Percentiles rank a stretch among this genome's conserved stretches.
Evolutionary conservation across 1,140 invertebrate species (phyloP).

Genomic region (Drosophila lini): DNA sequence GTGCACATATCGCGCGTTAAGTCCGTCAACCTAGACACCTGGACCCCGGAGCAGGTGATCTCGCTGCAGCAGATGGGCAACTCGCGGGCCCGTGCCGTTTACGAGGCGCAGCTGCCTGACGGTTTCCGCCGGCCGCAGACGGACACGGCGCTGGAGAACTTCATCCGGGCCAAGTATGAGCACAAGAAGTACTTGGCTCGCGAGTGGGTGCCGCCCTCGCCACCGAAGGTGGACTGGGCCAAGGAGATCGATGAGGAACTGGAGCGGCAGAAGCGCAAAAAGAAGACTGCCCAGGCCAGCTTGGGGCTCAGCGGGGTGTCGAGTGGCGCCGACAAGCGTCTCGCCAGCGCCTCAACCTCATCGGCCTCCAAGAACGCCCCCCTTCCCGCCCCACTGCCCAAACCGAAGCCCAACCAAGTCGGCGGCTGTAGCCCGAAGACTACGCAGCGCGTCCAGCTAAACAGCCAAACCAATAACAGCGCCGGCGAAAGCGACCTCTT

Average conservation of each 20-base stretch:
- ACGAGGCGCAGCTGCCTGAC: constrained; percentile 98
- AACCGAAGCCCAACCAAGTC: constrained; percentile 80
- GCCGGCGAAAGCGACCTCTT: constrained; percentile 85
- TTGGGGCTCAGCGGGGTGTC: constrained; percentile 61
- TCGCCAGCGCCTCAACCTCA: constrained; percentile 29
- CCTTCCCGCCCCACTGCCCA: constrained; percentile 85
- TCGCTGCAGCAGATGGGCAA: constrained; percentile 98
- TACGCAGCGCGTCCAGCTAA: constrained; percentile 81
- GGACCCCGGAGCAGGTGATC: constrained; percentile 99
- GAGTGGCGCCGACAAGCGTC: constrained; percentile 71
- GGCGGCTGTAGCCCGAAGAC: constrained; percentile 89
- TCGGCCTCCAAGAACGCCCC: constrained; percentile 59
- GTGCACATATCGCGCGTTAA: constrained; percentile 99
- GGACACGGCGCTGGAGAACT: constrained; percentile 96
- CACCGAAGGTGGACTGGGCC: constrained; percentile 93
- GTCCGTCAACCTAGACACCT: constrained; percentile 98
- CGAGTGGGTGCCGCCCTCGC: constrained; percentile 96
- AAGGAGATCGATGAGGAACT: constrained; percentile 94
- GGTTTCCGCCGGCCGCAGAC: constrained; percentile 97
- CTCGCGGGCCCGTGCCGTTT: constrained; percentile 97
- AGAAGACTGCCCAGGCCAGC: constrained; percentile 87
- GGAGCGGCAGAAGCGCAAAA: constrained; percentile 91
- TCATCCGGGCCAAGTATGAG: constrained; percentile 99
- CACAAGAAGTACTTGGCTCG: constrained; percentile 98
- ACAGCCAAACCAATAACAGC: constrained; percentile 85